These are phyloP conservation scores for Papilio aristodemus DNA, from an alignment of 1,140 invertebrate genomes.

Conservation along the genomic window DNA sequence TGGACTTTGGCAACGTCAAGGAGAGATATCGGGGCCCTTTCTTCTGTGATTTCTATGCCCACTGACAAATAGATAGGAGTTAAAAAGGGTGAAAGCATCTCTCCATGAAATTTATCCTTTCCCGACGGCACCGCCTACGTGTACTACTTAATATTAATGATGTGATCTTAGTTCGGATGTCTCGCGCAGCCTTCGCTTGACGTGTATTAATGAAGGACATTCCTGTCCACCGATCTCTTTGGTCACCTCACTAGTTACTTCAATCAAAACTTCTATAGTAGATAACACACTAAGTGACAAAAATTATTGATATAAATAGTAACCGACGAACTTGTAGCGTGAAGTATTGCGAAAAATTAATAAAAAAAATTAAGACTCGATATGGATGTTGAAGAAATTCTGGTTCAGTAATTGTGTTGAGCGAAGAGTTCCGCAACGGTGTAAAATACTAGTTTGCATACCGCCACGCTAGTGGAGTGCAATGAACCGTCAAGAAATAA, in stretches of 20 bases:
- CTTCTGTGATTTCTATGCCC: constrained; percentile 49
- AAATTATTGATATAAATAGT: too few species aligned
- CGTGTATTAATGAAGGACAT: constrained; percentile 70
- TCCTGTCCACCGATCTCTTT: constrained; percentile 63
- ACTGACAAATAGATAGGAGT: constrained; percentile 65
- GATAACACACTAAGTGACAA: too few species aligned
- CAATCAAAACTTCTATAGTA: constrained; percentile 43
- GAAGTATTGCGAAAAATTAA: too few species aligned
- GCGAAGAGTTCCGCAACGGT: too few species aligned
- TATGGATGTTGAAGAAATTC: too few species aligned
- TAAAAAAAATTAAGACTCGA: too few species aligned
- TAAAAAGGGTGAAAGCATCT: constrained; percentile 74
- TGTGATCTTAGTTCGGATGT: constrained; percentile 75
- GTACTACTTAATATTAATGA: constrained; percentile 77
- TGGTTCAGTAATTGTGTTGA: too few species aligned
- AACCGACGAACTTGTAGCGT: too few species aligned
- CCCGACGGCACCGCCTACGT: constrained; percentile 61
- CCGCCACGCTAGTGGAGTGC: too few species aligned
- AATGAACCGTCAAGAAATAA: too few species aligned
- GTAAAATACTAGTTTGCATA: too few species aligned
- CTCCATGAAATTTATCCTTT: constrained; percentile 70
- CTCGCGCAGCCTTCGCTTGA: constrained; percentile 66
- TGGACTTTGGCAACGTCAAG: constrained; percentile 27
- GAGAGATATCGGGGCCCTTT: constrained; percentile 41
- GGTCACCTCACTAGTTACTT: constrained; percentile 43